Evolutionary conservation across 2,888 invertebrate species (phyloP), one percentile per base, ranked within the genome.

Genomic region (Rhyacophila evoluta): DNA sequence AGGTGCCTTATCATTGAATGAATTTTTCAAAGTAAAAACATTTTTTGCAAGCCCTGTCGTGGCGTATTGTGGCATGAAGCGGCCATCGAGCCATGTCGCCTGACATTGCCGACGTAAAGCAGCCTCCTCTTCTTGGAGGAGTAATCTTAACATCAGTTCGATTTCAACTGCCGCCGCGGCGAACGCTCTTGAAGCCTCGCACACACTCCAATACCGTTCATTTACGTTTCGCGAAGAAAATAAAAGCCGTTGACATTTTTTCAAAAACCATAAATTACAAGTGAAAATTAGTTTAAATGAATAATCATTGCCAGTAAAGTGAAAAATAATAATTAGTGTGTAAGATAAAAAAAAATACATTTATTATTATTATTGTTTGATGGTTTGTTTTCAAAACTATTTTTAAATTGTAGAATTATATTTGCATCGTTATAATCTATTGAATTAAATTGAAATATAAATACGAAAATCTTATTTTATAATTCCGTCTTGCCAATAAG

Each of bases 111-210:
- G 19, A 19, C 15, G 10, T 19, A 10, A 19, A 19, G 10, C 55
- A 55, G 55, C 55, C 55, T 55, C 55, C 55, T 55, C 55, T 55
- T 55, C 19, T 55, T 55, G 55, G 15, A 55, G 55, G 8, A 55
- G 19, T 55, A 15, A 25, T 55, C 55, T 55, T 8, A 25, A 55
- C 55, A 55, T 55, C 55, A 55, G 55, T 55, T 19, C 1, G 55
- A 5, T 55, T 55, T 19, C 8, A 55, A 55, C 10, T 19, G 55
- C 55, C 8, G 55, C 55, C 55, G 55, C 55, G 10, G 19, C 19
- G 25, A 25, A 55, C 55, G 55, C 55, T 15, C 19, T 25, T 55
- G 8, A 19, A 8, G 25, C 5, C 19, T 15, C 55, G 2, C 10
- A 2, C 41, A 5, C 29, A 33, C 29, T 33, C n/a, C 29, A 33